Evolutionary conservation across 2,888 invertebrate species (phyloP).

Genomic region (Lysandra bellargus): DNA sequence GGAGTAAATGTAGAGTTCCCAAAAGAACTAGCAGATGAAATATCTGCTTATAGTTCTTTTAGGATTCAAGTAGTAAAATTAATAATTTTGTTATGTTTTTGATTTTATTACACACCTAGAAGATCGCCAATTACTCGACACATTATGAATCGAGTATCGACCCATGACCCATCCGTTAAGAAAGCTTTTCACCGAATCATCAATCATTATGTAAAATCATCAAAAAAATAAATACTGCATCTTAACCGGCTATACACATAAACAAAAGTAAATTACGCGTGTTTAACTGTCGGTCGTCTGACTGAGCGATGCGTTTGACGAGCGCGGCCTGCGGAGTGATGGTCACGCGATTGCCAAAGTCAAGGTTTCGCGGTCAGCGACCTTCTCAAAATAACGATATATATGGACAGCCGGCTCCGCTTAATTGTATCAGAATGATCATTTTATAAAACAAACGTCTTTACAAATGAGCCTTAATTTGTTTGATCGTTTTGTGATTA

Average conservation of each 20-base stretch:
- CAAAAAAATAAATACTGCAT: background rate
- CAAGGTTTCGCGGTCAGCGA: conserved; percentile 41
- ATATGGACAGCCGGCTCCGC: background rate
- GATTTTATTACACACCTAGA: no score
- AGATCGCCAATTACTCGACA: no score
- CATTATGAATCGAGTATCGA: no score
- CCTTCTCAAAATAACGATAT: conserved; percentile 25
- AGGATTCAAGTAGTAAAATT: no score
- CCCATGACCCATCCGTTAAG: no score
- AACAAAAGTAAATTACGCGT: conserved; percentile 18
- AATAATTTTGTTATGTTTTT: no score
- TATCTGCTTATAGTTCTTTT: no score
- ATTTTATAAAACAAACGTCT: background rate
- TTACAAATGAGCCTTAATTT: background rate
- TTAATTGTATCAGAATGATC: background rate
- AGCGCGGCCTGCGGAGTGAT: conserved; percentile 32
- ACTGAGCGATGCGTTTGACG: conserved; percentile 25
- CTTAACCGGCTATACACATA: background rate
- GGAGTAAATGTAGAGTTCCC: no score
- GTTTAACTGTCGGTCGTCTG: background rate
- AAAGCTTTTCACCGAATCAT: background rate
- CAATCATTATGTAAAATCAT: background rate
- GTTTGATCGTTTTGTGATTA: background rate
- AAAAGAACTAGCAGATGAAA: no score
- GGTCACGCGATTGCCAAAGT: conserved; percentile 39